Evolutionary conservation across 2,113 vertebrate genomes (phyloP), one percentile per base, ranked within the genome.

Genomic region (Hiodon tergisus): DNA sequence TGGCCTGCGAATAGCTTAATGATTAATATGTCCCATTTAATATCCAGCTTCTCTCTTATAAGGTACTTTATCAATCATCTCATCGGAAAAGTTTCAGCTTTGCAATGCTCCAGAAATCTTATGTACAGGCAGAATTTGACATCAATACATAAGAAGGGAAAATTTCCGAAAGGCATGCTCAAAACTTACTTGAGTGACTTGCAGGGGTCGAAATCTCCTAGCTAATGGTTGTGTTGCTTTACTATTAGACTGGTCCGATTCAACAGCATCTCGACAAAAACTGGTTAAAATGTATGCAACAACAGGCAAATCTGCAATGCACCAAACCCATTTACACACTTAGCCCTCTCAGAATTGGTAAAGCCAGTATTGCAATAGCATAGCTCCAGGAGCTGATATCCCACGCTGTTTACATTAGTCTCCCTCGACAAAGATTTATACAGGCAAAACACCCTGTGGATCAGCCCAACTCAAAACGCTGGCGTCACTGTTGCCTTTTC

Each of bases 131-230:
- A 11, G 47, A 57, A 58, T 71, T 58, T 59, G 69, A 71, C 69
- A 71, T 17, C 55, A 8, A 58, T 71, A 71, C 55, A 59, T 48
- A 58, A 58, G 17, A 59, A 50, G 69, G 55, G 13, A 71, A 71
- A 71, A 58, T 71, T 59, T 9, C 69, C 59, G 69, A 71, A 71
- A 58, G 55, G 31, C 69, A 58, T 46, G 5, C 59, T 46, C 47
- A 54, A 59, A 58, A 71, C 14, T 13, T 55, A 71, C 17, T 6
- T 13, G 52, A 58, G 10, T 48, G 10, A 46, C 4, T 46, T 50
- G 54, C 31, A 58, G 11, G 17, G 55, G 47, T n/a, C 52, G 6
- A 58, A 71, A 71, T 57, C 1, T 46, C 17, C 10, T 47, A 17
- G 8, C 13, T 71, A 71, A 58, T 71, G 46, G 55, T 57, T n/a